A percentile compares a stretch with the other conserved stretches of the same genome.
These are phyloP conservation scores for Phymatocera aterrima DNA, from an alignment of 2,888 invertebrate species.

Conservation along the genomic window DNA sequence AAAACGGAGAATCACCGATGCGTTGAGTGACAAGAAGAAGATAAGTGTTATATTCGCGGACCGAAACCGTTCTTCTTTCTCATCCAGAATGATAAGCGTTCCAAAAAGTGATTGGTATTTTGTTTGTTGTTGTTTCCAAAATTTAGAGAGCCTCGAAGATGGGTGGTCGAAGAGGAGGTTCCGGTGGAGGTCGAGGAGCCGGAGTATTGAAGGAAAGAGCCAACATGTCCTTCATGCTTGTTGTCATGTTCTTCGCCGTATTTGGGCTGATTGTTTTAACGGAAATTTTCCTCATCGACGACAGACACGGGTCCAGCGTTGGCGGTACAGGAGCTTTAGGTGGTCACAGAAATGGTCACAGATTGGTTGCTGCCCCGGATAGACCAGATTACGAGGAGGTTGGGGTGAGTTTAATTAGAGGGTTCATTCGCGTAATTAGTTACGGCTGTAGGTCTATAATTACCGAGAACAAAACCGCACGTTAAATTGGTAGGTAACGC, in stretches of 20 bases:
- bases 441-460: neutral
- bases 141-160: constrained; percentile 56
- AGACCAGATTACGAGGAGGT: constrained; percentile 85
- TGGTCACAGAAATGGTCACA: constrained; percentile 75
- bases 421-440: constrained; percentile 20
- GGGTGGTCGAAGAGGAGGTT: constrained; percentile 75
- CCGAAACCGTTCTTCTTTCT: too few relatives aligned
- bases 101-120: too few relatives aligned
- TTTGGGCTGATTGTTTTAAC: constrained; percentile 92
- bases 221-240: constrained; percentile 92
- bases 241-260: constrained; percentile 92
- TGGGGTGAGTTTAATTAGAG: constrained; percentile 62
- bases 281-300: constrained; percentile 85
- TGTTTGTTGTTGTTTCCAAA: too few relatives aligned
- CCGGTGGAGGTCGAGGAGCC: constrained; percentile 74
- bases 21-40: too few relatives aligned
- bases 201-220: constrained; percentile 85
- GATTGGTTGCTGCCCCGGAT: constrained; percentile 75
- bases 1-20: too few relatives aligned
- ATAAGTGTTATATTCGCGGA: too few relatives aligned
- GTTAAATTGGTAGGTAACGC: neutral
- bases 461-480: neutral
- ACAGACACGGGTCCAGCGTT: constrained; percentile 77
- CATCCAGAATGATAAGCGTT: too few relatives aligned
- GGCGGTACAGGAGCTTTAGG: constrained; percentile 77